phyloP scores from a whole-genome alignment of 2,888 invertebrate species.

The Eristalis intricaria region DNA sequence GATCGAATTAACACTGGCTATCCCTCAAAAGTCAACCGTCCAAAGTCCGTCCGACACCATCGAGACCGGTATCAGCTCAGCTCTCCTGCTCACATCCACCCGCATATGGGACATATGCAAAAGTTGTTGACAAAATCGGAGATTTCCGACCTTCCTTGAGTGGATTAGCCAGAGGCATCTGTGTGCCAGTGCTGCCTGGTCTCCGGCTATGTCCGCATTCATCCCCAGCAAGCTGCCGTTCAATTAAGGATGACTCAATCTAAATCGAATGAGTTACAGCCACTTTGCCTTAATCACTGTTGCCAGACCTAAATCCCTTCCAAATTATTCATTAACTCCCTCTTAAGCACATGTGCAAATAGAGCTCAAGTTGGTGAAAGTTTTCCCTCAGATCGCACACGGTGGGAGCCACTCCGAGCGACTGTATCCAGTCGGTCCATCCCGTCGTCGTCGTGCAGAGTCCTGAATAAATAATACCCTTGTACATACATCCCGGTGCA shows the following conservation, averaged over 20 bases:
- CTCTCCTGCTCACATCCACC: too few relatives aligned
- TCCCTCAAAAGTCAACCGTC: too few relatives aligned
- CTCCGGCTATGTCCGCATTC: background rate
- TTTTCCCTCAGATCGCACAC: background rate
- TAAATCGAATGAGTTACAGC: background rate
- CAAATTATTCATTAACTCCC: slow-evolving; percentile 23
- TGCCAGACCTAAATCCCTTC: slow-evolving; percentile 1
- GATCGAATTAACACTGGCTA: too few relatives aligned
- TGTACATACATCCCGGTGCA: background rate
- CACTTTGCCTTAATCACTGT: slow-evolving; percentile 17
- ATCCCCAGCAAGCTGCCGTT: background rate
- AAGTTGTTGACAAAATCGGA: background rate
- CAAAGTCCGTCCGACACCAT: too few relatives aligned
- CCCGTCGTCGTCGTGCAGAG: background rate
- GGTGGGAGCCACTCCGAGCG: background rate
- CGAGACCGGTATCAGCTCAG: too few relatives aligned
- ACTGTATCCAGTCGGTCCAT: slow-evolving; percentile 8
- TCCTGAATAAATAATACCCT: slow-evolving; percentile 34
- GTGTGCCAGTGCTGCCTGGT: background rate
- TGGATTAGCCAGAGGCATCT: background rate
- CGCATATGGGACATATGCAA: background rate
- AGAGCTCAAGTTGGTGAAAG: slow-evolving; percentile 14
- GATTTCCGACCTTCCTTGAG: background rate
- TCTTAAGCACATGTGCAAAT: background rate
- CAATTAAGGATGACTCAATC: slow-evolving; percentile 10